Percentiles rank a stretch among this genome's conserved stretches.
These are phyloP conservation scores for Chrysodeixis includens DNA, from an alignment of 2,888 invertebrate species.

Conservation along the genomic window DNA sequence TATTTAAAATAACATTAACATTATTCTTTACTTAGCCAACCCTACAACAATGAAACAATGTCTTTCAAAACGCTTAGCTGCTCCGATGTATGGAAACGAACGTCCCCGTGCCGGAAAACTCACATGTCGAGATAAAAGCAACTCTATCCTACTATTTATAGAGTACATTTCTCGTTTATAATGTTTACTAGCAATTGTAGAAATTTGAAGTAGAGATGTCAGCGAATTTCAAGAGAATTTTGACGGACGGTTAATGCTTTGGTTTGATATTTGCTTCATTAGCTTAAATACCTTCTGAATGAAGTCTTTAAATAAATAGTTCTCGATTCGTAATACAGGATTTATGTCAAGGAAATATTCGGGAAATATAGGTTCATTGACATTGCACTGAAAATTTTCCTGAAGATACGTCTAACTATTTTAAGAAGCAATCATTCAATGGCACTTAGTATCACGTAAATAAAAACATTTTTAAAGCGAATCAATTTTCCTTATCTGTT, in stretches of 20 bases:
- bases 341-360: background rate
- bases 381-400: background rate
- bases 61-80: constrained; percentile 27
- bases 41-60: constrained; percentile 14
- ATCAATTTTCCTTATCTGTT: too few relatives aligned
- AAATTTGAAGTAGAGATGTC: background rate
- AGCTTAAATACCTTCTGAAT: background rate
- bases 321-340: background rate
- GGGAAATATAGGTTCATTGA: background rate
- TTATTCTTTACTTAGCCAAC: too few relatives aligned
- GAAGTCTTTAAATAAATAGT: background rate
- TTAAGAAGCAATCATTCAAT: too few relatives aligned
- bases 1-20: too few relatives aligned
- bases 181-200: constrained; percentile 1
- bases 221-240: background rate
- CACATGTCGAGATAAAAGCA: constrained; percentile 15
- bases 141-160: background rate
- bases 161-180: constrained; percentile 9
- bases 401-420: too few relatives aligned
- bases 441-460: too few relatives aligned
- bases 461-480: too few relatives aligned
- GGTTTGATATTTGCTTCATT: background rate
- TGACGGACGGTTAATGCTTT: background rate
- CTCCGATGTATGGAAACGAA: constrained; percentile 27
- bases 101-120: constrained; percentile 10